phyloP scores from a whole-genome alignment of 64 coral and sea anemone genomes.

The Actinia tenebrosa region DNA sequence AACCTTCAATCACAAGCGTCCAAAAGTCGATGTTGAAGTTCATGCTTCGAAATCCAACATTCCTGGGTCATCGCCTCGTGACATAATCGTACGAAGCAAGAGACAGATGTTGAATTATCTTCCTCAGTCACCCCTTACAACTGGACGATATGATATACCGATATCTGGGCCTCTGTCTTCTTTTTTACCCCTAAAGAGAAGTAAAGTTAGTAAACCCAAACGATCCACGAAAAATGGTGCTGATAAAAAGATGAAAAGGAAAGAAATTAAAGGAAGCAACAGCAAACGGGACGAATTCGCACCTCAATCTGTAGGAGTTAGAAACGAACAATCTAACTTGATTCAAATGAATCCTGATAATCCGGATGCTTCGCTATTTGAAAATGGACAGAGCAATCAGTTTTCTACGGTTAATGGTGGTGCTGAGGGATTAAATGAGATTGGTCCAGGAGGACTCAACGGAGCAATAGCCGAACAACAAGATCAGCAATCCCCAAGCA shows the following conservation, averaged over 20 bases:
- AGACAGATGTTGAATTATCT: slow-evolving; percentile 53
- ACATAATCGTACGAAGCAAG: slow-evolving; percentile 31
- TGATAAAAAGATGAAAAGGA: slow-evolving; percentile 11
- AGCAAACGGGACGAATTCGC: slow-evolving; percentile 1
- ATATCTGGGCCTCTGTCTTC: background rate
- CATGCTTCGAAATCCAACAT: slow-evolving; percentile 89
- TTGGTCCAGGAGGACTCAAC: slow-evolving; percentile 11
- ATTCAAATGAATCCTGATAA: slow-evolving; percentile 22
- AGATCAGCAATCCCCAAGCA: background rate
- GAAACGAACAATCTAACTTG: background rate
- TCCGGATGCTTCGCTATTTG: background rate
- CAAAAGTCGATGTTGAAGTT: slow-evolving; percentile 78
- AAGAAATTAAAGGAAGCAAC: background rate
- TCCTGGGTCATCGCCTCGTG: slow-evolving; percentile 30
- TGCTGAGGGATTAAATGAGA: background rate
- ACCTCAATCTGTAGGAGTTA: background rate
- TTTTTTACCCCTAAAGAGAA: background rate
- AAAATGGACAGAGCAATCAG: background rate
- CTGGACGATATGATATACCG: slow-evolving; percentile 13
- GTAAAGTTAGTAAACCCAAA: background rate
- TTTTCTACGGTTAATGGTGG: background rate
- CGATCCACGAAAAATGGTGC: background rate
- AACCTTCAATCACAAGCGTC: slow-evolving; percentile 44
- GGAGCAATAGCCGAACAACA: background rate
- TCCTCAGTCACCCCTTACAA: slow-evolving; percentile 29